These are phyloP conservation scores for Bombus affinis DNA, from an alignment of 1,140 invertebrate species.

Conservation along the genomic window DNA sequence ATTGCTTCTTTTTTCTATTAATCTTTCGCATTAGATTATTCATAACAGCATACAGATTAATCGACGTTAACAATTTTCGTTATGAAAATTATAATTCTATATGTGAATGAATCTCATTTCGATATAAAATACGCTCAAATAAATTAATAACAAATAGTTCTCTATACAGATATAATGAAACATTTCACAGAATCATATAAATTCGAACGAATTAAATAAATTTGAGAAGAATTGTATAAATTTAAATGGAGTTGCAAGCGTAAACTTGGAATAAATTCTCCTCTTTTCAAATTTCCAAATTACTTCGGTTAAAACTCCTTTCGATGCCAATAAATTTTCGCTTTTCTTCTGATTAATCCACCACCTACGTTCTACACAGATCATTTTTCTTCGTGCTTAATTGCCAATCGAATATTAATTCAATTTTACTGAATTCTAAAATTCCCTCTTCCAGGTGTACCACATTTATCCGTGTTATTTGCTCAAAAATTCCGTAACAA, in stretches of 20 bases:
- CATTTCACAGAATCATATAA: neutral
- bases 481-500: neutral
- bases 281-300: neutral
- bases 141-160: too few species aligned
- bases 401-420: neutral
- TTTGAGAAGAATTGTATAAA: neutral
- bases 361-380: neutral
- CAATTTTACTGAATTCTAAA: neutral
- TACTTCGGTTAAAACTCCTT: neutral
- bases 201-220: neutral
- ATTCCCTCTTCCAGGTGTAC: neutral
- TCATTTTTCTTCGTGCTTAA: neutral
- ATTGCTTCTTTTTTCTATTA: too few species aligned
- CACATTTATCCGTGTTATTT: neutral
- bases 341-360: neutral
- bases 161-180: neutral
- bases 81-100: too few species aligned
- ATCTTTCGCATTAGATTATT: too few species aligned
- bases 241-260: neutral
- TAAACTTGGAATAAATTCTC: too few species aligned
- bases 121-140: too few species aligned
- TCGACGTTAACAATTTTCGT: too few species aligned
- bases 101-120: too few species aligned
- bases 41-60: too few species aligned
- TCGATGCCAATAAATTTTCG: neutral